These are phyloP conservation scores for Aporophyla lueneburgensis DNA, from an alignment of 2,888 invertebrate genomes.

Conservation along the genomic window DNA sequence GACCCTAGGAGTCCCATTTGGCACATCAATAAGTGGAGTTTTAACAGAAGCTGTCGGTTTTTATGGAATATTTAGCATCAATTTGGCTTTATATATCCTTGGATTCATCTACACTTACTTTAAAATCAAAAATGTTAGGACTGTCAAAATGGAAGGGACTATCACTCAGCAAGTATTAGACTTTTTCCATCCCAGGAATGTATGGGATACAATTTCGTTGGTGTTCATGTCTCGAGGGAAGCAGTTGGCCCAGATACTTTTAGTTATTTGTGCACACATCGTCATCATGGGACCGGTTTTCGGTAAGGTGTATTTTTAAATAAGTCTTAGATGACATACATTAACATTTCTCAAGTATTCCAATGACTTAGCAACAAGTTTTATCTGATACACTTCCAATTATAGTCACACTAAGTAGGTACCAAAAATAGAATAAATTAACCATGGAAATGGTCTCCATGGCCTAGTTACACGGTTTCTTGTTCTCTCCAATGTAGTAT, in stretches of 20 bases:
- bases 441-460: not conserved
- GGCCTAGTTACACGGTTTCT: not conserved
- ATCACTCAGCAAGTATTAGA: slow-evolving; percentile 71
- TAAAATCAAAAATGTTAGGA: slow-evolving; percentile 82
- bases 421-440: not conserved
- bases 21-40: slow-evolving; percentile 88
- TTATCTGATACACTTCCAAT: not conserved
- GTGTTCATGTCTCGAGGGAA: slow-evolving; percentile 76
- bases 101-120: slow-evolving; percentile 82
- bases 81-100: slow-evolving; percentile 76
- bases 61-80: slow-evolving; percentile 85
- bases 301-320: slow-evolving; percentile 76
- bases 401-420: not conserved
- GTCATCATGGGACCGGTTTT: slow-evolving; percentile 85
- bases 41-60: slow-evolving; percentile 86
- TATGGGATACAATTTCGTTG: slow-evolving; percentile 85
- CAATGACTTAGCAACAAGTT: not conserved
- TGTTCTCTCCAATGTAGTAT: not conserved
- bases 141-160: slow-evolving; percentile 75
- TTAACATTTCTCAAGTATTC: not conserved
- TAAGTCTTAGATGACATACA: not conserved
- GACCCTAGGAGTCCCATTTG: slow-evolving; percentile 88
- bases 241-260: slow-evolving; percentile 76
- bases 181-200: slow-evolving; percentile 83
- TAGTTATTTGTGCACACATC: slow-evolving; percentile 84